Evolutionary conservation across 2,797 vertebrate species (phyloP).

Genomic region (Gephyroberyx darwinii): DNA sequence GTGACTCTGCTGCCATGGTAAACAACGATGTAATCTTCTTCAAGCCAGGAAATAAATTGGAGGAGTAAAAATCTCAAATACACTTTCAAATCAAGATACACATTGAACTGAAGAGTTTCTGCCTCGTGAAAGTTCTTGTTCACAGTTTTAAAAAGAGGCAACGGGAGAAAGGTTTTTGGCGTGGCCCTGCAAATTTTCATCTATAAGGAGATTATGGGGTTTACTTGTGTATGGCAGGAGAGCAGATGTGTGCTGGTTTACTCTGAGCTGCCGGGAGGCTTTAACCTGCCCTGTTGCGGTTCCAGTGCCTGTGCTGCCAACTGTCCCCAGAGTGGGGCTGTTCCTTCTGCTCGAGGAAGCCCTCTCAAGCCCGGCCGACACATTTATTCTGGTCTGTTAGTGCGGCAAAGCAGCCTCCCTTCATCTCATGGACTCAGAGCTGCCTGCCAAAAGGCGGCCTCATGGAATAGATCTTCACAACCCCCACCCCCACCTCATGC

Average conservation of each 20-base stretch:
- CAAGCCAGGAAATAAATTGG: neutral
- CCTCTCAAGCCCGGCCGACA: slow-evolving; percentile 54
- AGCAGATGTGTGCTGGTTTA: slow-evolving; percentile 53
- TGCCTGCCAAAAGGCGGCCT: slow-evolving; percentile 54
- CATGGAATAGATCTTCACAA: slow-evolving; percentile 28
- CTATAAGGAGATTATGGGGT: slow-evolving; percentile 43
- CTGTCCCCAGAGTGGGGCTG: slow-evolving; percentile 42
- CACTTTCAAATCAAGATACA: neutral
- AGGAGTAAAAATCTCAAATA: neutral
- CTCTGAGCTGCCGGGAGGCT: slow-evolving; percentile 46
- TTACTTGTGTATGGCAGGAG: slow-evolving; percentile 42
- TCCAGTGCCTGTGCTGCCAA: slow-evolving; percentile 47
- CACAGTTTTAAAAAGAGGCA: neutral
- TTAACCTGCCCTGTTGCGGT: slow-evolving; percentile 57
- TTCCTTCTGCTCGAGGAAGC: slow-evolving; percentile 65
- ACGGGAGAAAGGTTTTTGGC: slow-evolving; percentile 20
- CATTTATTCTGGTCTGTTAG: slow-evolving; percentile 62
- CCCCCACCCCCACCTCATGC: slow-evolving; percentile 17
- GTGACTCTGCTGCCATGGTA: neutral
- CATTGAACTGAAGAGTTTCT: neutral
- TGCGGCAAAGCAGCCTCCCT: slow-evolving; percentile 35
- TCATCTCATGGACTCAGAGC: slow-evolving; percentile 51
- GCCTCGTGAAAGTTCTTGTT: neutral
- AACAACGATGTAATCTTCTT: neutral
- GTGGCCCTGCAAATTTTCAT: slow-evolving; percentile 34